phyloP scores from a whole-genome alignment of 1,140 invertebrate species.

The Hermetia illucens region DNA sequence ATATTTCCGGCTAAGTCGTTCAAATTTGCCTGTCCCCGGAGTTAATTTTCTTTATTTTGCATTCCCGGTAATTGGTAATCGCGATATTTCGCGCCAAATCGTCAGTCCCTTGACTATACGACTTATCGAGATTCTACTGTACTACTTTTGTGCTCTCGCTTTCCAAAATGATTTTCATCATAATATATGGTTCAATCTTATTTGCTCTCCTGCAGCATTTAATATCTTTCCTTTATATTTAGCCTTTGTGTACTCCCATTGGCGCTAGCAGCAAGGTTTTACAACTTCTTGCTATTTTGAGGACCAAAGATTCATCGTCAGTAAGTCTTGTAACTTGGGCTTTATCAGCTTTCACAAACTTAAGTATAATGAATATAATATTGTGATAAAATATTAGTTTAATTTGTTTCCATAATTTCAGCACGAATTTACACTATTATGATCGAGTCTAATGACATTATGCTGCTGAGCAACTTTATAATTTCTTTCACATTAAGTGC shows the following conservation, averaged over 20 bases:
- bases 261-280: constrained; percentile 53
- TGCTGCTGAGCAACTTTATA: constrained; percentile 45
- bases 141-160: no score
- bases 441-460: constrained; percentile 47
- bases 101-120: no score
- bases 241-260: constrained; percentile 55
- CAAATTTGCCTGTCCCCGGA: no score
- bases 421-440: constrained; percentile 49
- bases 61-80: no score
- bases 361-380: constrained; percentile 39
- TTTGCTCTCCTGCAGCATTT: no score
- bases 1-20: no score
- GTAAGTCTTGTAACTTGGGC: constrained; percentile 53
- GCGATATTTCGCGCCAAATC: no score
- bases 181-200: no score
- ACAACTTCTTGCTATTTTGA: constrained; percentile 46
- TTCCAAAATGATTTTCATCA: no score
- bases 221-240: constrained; percentile 16
- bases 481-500: constrained; percentile 45
- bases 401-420: constrained; percentile 28
- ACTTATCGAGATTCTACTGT: no score
- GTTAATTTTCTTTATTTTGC: no score
- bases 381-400: background rate
- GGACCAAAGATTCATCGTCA: constrained; percentile 46
- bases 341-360: constrained; percentile 53